Conservation (phyloP, 1,140 invertebrate genomes). For the Sweltsa coloradensis region DNA sequence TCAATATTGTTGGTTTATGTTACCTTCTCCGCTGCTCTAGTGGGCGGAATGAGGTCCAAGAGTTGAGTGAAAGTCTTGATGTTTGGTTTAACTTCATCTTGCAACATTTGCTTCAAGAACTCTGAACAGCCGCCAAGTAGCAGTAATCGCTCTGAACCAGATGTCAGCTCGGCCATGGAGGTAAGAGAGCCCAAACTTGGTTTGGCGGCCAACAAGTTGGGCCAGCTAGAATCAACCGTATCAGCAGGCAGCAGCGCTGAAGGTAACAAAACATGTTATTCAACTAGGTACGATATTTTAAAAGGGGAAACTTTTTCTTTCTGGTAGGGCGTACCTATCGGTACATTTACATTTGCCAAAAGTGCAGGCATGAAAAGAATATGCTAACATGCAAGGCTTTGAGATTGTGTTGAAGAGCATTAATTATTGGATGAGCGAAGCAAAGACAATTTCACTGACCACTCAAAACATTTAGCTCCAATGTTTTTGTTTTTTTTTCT, state of each 20-base stretch:
- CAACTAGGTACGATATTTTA: not conserved
- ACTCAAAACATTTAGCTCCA: no score
- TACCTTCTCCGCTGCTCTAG: constrained; percentile 45
- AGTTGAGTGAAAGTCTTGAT: constrained; percentile 68
- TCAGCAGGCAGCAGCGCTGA: not conserved
- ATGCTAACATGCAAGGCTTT: no score
- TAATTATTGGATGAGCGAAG: no score
- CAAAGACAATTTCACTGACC: no score
- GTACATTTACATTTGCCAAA: no score
- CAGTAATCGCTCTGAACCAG: constrained; percentile 40
- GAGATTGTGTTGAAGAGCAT: no score
- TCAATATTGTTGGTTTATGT: no score
- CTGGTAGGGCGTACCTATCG: no score
- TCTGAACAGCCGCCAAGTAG: constrained; percentile 67
- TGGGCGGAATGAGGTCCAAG: constrained; percentile 54
- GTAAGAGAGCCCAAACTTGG: constrained; percentile 10
- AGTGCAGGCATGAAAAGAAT: no score
- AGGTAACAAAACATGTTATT: no score
- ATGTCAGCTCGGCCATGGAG: constrained; percentile 5
- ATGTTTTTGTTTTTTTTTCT: no score
- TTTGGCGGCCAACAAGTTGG: constrained; percentile 9
- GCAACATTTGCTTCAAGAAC: constrained; percentile 60
- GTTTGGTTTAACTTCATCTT: constrained; percentile 51
- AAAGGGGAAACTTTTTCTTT: no score
- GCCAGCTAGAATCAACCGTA: not conserved